Percentiles rank a stretch among this genome's conserved stretches.
phyloP scores from a whole-genome alignment of 2,113 vertebrate genomes.

The Himantopus leucocephalus region DNA sequence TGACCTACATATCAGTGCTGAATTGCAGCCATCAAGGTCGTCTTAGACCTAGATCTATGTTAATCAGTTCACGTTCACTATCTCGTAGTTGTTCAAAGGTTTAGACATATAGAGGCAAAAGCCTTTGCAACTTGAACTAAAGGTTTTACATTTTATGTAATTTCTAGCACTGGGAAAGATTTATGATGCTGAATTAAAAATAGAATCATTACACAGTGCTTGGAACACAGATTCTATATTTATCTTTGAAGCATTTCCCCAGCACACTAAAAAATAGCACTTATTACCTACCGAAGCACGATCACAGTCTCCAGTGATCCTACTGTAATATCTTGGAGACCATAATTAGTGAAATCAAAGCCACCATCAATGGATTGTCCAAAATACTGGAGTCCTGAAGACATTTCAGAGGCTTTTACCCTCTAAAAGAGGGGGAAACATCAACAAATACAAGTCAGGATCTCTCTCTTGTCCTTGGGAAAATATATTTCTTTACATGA shows the following conservation, averaged over 20 bases:
- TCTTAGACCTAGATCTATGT: not conserved
- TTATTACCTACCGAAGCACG: constrained; percentile 62
- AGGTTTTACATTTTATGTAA: not conserved
- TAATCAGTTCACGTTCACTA: not conserved
- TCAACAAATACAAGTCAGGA: not conserved
- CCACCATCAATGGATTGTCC: constrained; percentile 58
- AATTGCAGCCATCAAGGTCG: not conserved
- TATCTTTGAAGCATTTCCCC: not conserved
- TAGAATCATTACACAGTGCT: constrained; percentile 13
- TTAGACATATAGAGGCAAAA: not conserved
- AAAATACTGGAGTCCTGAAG: constrained; percentile 57
- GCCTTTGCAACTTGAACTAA: not conserved
- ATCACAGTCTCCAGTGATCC: constrained; percentile 20
- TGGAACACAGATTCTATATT: constrained; percentile 13
- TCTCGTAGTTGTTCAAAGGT: not conserved
- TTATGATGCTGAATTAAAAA: constrained; percentile 15
- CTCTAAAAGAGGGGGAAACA: not conserved
- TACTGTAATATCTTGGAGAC: constrained; percentile 40
- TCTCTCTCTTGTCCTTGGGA: not conserved
- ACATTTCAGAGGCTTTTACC: constrained; percentile 30
- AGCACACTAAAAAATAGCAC: not conserved
- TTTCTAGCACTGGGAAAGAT: constrained; percentile 6
- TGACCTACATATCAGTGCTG: not conserved
- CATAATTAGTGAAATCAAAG: constrained; percentile 48
- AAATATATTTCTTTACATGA: not conserved